Evolutionary conservation across 2,113 vertebrate species (phyloP), one percentile per base, ranked within the genome.

Genomic region (Pimephales promelas): DNA sequence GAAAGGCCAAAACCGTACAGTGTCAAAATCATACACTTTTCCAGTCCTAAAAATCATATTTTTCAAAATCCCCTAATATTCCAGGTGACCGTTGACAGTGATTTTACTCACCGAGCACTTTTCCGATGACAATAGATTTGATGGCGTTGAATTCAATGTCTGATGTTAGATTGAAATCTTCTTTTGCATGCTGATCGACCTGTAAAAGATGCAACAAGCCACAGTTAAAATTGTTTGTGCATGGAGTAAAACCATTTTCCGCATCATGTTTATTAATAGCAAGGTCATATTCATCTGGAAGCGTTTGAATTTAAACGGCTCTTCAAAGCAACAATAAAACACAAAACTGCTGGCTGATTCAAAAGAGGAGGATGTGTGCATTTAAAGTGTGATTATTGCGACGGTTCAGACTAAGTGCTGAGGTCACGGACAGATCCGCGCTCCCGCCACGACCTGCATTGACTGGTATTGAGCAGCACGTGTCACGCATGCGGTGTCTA

Each of bases 71-170:
- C 49, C 49, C 16, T 52, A 52, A 52, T 52, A 52, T 52, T 52
- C 49, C 49, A 6, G 5, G 1, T 52, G 68, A 22, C 43, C 22
- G 47, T 10, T 34, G 16, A 31, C 47, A 45, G 10, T 18, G 64
- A 26, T 64, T 43, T 80, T 77, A 94, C 96, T 95, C 89, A 99
- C 97, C 93, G 79, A 89, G 92, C 87, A 97, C 91, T 90, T 94
- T 96, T 56, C 97, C 97, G 66, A 98, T 92, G 59, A 94, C 88
- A 36, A 99, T 92, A 16, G 93, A 95, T 79, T 92, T 95, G 88
- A 96, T 81, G 66, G 93, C 94, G 84, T 94, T 96, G 90, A 99
- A 96, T 84, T 97, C 96, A 52, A 88, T 93, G 47, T 95, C 96
- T 79, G 95, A 96, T 18, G 95, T 93, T 62, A 98, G 86, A 86